These are phyloP conservation scores for Drosophila guanche DNA, from an alignment of 1,140 invertebrate species.

Conservation along the genomic window DNA sequence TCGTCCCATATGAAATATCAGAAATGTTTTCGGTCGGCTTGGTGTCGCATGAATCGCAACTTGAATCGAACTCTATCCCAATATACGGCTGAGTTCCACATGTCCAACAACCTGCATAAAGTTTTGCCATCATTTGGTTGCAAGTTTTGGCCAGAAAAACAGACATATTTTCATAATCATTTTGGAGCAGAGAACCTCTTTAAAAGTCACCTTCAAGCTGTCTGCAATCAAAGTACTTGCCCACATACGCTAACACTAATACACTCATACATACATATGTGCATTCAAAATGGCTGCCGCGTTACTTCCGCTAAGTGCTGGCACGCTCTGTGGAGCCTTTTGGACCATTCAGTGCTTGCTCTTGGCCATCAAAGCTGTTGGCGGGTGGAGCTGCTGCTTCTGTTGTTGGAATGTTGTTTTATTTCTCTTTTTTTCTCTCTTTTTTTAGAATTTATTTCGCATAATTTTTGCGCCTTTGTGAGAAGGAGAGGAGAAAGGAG, in stretches of 20 bases:
- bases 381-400: constrained; percentile 39
- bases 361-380: constrained; percentile 55
- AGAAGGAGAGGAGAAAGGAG: constrained; percentile 9
- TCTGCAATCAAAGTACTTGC: constrained; percentile 19
- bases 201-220: constrained; percentile 10
- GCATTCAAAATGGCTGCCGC: constrained; percentile 45
- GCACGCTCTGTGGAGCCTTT: constrained; percentile 15
- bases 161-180: too few species aligned
- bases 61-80: too few species aligned
- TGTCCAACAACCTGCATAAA: too few species aligned
- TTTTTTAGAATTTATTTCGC: constrained; percentile 65
- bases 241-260: background rate
- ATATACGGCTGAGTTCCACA: too few species aligned
- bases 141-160: too few species aligned
- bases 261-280: constrained; percentile 5
- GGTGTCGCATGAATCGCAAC: too few species aligned
- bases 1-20: too few species aligned
- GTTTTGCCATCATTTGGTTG: too few species aligned
- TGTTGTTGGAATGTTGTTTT: constrained; percentile 32
- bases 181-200: too few species aligned
- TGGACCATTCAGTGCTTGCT: constrained; percentile 56
- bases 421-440: constrained; percentile 5
- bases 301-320: constrained; percentile 47
- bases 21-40: too few species aligned
- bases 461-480: constrained; percentile 66